Percentiles rank a stretch among this genome's conserved stretches.
phyloP scores from a whole-genome alignment of 1,140 invertebrate genomes.

The Rhopalosiphum maidis region DNA sequence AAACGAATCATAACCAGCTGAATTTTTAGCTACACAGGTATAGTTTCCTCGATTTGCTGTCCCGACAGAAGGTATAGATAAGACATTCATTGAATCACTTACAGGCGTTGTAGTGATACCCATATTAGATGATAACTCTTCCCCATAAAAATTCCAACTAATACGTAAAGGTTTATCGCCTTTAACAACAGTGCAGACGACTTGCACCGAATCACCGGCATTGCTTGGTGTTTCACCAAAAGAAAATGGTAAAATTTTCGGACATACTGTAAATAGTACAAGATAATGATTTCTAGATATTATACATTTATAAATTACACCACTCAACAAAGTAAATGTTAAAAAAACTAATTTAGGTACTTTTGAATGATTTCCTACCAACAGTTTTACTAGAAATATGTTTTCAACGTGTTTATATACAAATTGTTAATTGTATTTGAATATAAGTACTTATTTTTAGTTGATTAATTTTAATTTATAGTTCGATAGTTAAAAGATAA shows the following conservation, averaged over 20 bases:
- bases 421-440: background rate
- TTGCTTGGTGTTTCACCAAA: slow-evolving; percentile 63
- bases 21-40: slow-evolving; percentile 74
- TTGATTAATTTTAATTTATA: too few relatives aligned
- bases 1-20: slow-evolving; percentile 64
- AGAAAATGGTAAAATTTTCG: slow-evolving; percentile 66
- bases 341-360: background rate
- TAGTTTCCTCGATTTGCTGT: slow-evolving; percentile 78
- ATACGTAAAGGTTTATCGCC: slow-evolving; percentile 76
- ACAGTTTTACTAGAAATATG: background rate
- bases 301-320: background rate
- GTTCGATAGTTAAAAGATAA: too few relatives aligned
- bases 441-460: background rate
- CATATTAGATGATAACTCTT: slow-evolving; percentile 57
- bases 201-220: slow-evolving; percentile 73
- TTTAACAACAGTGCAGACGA: slow-evolving; percentile 74
- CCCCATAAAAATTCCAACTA: slow-evolving; percentile 66
- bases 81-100: slow-evolving; percentile 67
- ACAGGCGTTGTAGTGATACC: slow-evolving; percentile 60
- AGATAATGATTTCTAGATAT: background rate
- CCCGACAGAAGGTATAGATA: slow-evolving; percentile 65
- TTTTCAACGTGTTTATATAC: background rate
- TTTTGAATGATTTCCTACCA: background rate
- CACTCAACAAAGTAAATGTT: background rate
- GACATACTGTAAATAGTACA: slow-evolving; percentile 62